Evolutionary conservation across 2,113 vertebrate species (phyloP).

Genomic region (Gasterosteus nipponicus): DNA sequence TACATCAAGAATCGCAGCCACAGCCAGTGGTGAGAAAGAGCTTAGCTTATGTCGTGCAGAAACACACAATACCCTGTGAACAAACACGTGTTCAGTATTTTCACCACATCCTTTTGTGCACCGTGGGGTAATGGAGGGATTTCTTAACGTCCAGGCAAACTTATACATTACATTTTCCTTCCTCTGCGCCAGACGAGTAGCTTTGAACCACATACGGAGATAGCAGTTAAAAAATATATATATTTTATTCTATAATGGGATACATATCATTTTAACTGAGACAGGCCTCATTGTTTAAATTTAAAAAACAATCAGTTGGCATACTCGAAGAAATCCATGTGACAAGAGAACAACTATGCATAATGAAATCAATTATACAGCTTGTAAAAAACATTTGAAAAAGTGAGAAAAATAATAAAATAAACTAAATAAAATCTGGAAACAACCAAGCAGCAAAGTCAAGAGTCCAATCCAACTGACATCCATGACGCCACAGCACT

Average conservation of each 20-base stretch:
- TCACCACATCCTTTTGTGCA: conserved; percentile 31
- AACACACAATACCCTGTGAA: conserved; percentile 45
- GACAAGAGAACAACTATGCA: neutral
- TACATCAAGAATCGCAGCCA: neutral
- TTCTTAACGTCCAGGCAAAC: conserved; percentile 5
- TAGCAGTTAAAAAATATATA: neutral
- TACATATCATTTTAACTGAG: neutral
- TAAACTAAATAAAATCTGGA: neutral
- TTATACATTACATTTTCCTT: conserved; percentile 1
- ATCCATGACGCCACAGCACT: conserved; percentile 9
- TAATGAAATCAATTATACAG: too few relatives aligned
- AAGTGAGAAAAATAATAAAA: neutral
- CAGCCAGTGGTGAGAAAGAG: conserved; percentile 20
- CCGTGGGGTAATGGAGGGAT: conserved; percentile 36
- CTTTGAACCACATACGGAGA: neutral
- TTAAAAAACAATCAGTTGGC: neutral
- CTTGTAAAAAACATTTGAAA: too few relatives aligned
- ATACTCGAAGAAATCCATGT: conserved; percentile 8
- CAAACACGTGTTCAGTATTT: conserved; percentile 13
- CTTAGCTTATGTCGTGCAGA: conserved; percentile 42
- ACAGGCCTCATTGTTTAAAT: neutral
- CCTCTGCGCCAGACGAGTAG: neutral
- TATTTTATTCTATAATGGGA: neutral
- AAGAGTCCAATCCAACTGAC: conserved; percentile 1
- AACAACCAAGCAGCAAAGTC: conserved; percentile 22